Evolutionary conservation across 2,888 invertebrate genomes (phyloP), one percentile per base, ranked within the genome.

Genomic region (Mycalesis mineus): DNA sequence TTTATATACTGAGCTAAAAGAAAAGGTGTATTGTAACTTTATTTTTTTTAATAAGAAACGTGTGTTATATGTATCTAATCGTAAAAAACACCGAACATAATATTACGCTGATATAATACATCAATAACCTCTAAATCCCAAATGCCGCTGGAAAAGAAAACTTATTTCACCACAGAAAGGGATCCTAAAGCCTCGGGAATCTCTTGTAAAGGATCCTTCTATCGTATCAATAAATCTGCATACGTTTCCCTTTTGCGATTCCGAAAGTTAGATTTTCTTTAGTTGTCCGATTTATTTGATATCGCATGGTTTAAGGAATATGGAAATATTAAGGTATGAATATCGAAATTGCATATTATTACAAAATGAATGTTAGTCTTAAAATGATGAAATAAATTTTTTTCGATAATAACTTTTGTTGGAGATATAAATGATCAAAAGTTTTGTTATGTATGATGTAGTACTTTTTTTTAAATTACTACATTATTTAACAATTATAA

Each of bases 201-300:
- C 60, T 61, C 68, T 68, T 67, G 69, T 70, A 69, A 68, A 68
- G 65, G 65, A 68, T 67, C 69, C 68, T 67, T 72, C 71, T 72
- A 72, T 68, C 70, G 68, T 67, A 68, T 69, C 77, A 74, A 77
- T 77, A 77, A 74, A 77, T 78, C 71, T 75, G 71, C 77, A 76
- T 75, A 70, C 64, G 65, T 59, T 48, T 60, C 63, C 63, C 68
- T 71, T 69, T 68, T 64, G 62, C 65, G 45, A 63, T 63, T 29
- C 65, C 65, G 58, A 61, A 66, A 61, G 61, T 63, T 65, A 42
- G 60, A 57, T 57, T 64, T 66, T 66, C 42, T 65, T 67, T 45
- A 49, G 33, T 40, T 47, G 49, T 52, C 42, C 48, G 42, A 49
- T 49, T 49, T 58, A 59, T 52, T 47, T 41, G 51, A 51, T 29